Evolutionary conservation across 2,888 invertebrate species (phyloP), one percentile per base, ranked within the genome.

Genomic region (Ariolimax columbianus): DNA sequence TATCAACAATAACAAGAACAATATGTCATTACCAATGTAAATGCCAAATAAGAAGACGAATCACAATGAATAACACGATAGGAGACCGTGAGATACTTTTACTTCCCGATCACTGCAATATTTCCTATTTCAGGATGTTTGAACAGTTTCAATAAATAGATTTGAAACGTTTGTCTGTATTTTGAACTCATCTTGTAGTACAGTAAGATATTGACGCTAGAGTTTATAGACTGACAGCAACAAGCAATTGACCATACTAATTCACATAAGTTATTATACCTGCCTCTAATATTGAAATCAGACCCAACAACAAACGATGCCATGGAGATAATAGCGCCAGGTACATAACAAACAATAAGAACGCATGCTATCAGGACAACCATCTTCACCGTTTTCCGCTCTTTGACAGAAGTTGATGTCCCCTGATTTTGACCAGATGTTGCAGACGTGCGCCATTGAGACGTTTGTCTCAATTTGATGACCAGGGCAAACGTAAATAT

Each of bases 281-380:
- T 19, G 0, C 78, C 78, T n/a, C n/a, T 38, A 43, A 78, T 78
- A 38, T 59, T 63, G 9, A 63, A 78, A 17, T 59, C 78, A n/a
- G 59, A 63, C 7, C 43, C 73, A 38, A 63, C 36, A n/a, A 30
- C 19, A 43, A 66, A 40, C n/a, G 59, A 38, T 26, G 40, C 6
- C 38, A 78, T 36, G 4, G 38, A 19, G 11, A 36, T 26, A 1
- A 43, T 55, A n/a, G 66, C 63, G 7, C 59, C 66, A n/a, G 78
- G 78, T 19, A 36, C 26, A n/a, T 63, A 63, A 26, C 59, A 78
- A n/a, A 63, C 36, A 26, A 78, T 78, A 26, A 78, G 43, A 40
- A 63, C 36, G 26, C 26, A 38, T 1, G 78, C 59, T 40, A 78
- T 66, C 38, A 78, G 26, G 4, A 78, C 43, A 36, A 78, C 63